Evolutionary conservation across 2,888 invertebrate species (phyloP).

Genomic region (Lasioglossum vierecki): DNA sequence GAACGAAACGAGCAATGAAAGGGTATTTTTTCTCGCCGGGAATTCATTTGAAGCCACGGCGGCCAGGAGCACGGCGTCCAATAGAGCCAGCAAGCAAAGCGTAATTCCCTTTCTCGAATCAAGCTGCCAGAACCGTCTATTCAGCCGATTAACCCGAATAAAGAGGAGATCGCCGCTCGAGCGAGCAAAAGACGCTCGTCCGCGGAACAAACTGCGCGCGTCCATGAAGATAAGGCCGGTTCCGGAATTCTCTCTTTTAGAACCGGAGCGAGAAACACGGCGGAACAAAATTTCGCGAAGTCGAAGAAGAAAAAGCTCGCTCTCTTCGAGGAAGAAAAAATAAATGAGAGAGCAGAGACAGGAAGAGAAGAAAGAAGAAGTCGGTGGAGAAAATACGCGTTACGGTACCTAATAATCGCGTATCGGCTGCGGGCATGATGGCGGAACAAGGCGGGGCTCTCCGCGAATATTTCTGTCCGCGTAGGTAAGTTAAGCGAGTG

Average conservation of each 20-base stretch:
- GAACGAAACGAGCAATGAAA: background rate
- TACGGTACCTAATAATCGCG: slow-evolving; percentile 81
- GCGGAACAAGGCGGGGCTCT: slow-evolving; percentile 80
- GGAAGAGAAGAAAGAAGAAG: slow-evolving; percentile 20
- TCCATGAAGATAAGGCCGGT: slow-evolving; percentile 16
- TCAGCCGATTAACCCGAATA: slow-evolving; percentile 7
- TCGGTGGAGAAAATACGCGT: slow-evolving; percentile 68
- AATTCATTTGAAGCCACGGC: background rate
- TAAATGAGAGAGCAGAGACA: background rate
- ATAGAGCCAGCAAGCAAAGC: slow-evolving; percentile 3
- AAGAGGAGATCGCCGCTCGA: slow-evolving; percentile 5
- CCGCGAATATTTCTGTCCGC: slow-evolving; percentile 75
- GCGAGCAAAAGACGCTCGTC: background rate
- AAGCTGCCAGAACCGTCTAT: background rate
- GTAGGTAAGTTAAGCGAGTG: slow-evolving; percentile 68
- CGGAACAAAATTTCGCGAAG: background rate
- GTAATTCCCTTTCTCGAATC: slow-evolving; percentile 1
- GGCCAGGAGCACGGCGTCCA: background rate
- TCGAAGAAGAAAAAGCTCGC: background rate
- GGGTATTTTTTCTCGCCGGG: background rate
- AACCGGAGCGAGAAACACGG: background rate
- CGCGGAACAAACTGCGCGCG: slow-evolving; percentile 9
- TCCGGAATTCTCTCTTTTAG: slow-evolving; percentile 25
- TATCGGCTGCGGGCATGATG: slow-evolving; percentile 77
- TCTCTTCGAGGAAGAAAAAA: background rate